Evolutionary conservation across 2,888 invertebrate genomes (phyloP).

Genomic region (Drosophila cyrtoloma): DNA sequence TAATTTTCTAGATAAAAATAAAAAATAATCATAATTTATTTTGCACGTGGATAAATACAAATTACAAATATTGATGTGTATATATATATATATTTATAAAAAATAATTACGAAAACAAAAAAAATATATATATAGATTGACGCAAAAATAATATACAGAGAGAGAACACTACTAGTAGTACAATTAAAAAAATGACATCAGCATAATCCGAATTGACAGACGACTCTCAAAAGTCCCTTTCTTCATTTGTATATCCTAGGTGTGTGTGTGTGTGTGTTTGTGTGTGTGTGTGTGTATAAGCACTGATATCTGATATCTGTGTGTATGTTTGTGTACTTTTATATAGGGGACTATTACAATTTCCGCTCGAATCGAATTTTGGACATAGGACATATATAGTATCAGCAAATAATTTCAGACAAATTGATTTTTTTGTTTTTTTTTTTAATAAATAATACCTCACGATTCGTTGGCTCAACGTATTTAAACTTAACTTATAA

Average conservation of each 20-base stretch:
- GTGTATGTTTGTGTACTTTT: constrained; percentile 42
- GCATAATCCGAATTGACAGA: constrained; percentile 68
- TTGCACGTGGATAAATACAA: constrained; percentile 81
- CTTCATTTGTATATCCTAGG: constrained; percentile 53
- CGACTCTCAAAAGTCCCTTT: constrained; percentile 37
- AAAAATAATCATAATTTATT: constrained; percentile 81
- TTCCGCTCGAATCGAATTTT: constrained; percentile 40
- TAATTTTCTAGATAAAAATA: constrained; percentile 58
- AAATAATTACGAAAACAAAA: constrained; percentile 61
- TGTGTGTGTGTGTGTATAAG: constrained; percentile 59
- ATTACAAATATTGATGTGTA: constrained; percentile 67
- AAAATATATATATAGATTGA: constrained; percentile 51
- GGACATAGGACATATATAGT: constrained; percentile 39
- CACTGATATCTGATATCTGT: constrained; percentile 75
- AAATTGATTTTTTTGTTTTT: constrained; percentile 29
- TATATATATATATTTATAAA: constrained; percentile 56
- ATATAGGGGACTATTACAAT: constrained; percentile 60
- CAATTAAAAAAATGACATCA: constrained; percentile 62
- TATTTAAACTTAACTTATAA: constrained; percentile 73
- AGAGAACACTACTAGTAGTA: constrained; percentile 53
- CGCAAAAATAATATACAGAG: constrained; percentile 72
- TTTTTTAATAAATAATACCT: constrained; percentile 75
- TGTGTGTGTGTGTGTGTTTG: constrained; percentile 46
- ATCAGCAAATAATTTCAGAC: constrained; percentile 79
- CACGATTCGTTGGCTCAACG: constrained; percentile 78